Conservation (phyloP, 2,888 invertebrate species). For the Epinotia bilunana region DNA sequence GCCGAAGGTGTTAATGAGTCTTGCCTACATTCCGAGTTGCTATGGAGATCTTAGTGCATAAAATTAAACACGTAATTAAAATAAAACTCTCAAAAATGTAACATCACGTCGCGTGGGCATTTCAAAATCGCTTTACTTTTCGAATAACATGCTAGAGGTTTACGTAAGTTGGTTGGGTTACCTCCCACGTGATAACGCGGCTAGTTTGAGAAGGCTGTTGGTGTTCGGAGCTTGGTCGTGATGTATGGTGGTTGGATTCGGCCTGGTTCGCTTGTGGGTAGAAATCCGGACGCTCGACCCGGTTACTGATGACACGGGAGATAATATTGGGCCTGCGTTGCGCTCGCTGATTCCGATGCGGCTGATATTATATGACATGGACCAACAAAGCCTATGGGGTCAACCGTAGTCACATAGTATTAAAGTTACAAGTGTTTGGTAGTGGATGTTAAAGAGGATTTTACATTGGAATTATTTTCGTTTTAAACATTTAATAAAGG, state of each 20-base stretch:
- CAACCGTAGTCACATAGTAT: conserved; percentile 1
- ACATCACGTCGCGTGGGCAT: conserved; percentile 37
- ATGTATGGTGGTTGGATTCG: conserved; percentile 62
- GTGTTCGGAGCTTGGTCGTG: conserved; percentile 55
- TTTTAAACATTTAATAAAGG: not conserved
- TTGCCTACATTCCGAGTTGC: conserved; percentile 50
- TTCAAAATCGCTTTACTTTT: conserved; percentile 39
- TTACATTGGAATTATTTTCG: not conserved
- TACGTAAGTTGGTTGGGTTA: conserved; percentile 53
- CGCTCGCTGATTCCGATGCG: conserved; percentile 52
- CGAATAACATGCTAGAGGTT: conserved; percentile 37
- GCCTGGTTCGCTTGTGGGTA: conserved; percentile 63
- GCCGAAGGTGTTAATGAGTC: conserved; percentile 50
- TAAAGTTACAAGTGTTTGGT: conserved; percentile 1
- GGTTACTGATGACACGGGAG: conserved; percentile 73
- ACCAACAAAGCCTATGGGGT: conserved; percentile 30
- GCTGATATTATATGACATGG: conserved; percentile 42
- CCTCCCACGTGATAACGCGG: conserved; percentile 60
- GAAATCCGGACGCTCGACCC: conserved; percentile 75
- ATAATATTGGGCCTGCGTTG: conserved; percentile 69
- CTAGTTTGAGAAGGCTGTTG: conserved; percentile 61
- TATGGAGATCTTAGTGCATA: conserved; percentile 41
- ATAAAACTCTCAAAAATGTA: conserved; percentile 45
- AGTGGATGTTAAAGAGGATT: not conserved
- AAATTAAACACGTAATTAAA: conserved; percentile 38